Evolutionary conservation across 1,140 invertebrate species (phyloP), one percentile per base, ranked within the genome.

Genomic region (Papilio polyxenes): DNA sequence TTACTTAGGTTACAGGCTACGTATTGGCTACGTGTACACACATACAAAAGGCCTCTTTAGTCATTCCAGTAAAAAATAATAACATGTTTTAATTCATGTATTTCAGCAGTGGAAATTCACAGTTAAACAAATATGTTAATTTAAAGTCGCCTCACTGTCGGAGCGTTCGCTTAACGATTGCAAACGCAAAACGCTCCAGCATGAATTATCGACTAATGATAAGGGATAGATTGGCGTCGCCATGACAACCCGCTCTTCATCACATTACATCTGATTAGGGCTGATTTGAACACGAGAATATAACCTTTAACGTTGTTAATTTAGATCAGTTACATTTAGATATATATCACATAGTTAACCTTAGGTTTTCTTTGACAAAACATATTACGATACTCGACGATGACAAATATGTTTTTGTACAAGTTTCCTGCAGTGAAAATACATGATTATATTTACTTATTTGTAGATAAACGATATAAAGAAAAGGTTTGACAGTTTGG

Each of bases 161-260:
- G 62, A 23, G 9, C 20, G 62, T 31, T 62, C 23, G 62, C 17
- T 2, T 31, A 31, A 37, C 23, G 31, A 40, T 72, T 40, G 65
- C 65, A 72, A 72, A 72, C 65, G 31, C 31, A 40, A 72, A 72
- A 13, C 65, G 65, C 31, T 40, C 65, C 31, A 11, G 65, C 31
- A 37, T 72, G 65, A 72, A 72, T 72, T 72, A 72, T 72, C 65
- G 65, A 31, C 31, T 72, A 72, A 72, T 72, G 65, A 72, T 72
- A 72, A 72, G 65, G 31, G 23, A 37, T 37, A 40, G 23, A 72
- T 72, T 72, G 65, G 31, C 65, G 65, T 72, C 1, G 31, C 31
- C 31, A 72, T 72, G 65, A 72, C 65, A 72, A 72, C 65, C 9
- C 65, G 65, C 65, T 37, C 65, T 72, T 72, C 15, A 72, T 72